Evolutionary conservation across 2,113 vertebrate genomes (phyloP), one percentile per base, ranked within the genome.

Genomic region (Nibea coibor): DNA sequence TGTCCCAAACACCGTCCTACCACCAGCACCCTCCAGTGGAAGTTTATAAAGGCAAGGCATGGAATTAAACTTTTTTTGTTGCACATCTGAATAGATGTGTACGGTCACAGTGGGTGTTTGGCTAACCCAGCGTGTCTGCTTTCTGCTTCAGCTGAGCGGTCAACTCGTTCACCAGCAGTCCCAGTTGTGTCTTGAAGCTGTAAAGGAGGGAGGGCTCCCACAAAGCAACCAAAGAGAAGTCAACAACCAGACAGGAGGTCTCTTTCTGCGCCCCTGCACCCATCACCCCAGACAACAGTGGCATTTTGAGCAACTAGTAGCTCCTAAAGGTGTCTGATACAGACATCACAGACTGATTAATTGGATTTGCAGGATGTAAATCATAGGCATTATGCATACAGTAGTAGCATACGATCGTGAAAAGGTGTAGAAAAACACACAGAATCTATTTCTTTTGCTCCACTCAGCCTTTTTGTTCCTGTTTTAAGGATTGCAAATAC

Each of bases 141-240:
- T 78, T 86, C 43, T 86, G 54, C 28, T 43, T 51, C 80, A 93
- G 78, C 83, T 97, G 96, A 94, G 92, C 74, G 96, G 96, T 73
- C 94, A 95, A 87, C 94, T 98, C 11, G 83, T 96, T 57, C 97
- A 98, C 35, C 31, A 95, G 35, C 87, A 93, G 85, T 96, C 97
- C 65, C 96, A 96, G 72, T 94, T 96, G 82, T 98, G 97, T 91
- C 87, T 97, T 80, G 96, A 97, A 84, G 96, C 95, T 39, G 80
- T 85, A 9, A 89, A 84, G 57, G 93, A 85, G 4, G 92, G 88
- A 73, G 89, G 77, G 3, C 28, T 20, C 15, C 10, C 24, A 0
- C 85, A 76, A 4, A 78, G 75, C 48, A 62, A 53, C 26, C 56
- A 31, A 0, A 39, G 45, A 14, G 59, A 31, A 4, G 72, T 14